A percentile compares a stretch with the other conserved stretches of the same genome.
Evolutionary conservation across 23 tunicate genomes (phyloP).

Genomic region (Trididemnum nubilum): DNA sequence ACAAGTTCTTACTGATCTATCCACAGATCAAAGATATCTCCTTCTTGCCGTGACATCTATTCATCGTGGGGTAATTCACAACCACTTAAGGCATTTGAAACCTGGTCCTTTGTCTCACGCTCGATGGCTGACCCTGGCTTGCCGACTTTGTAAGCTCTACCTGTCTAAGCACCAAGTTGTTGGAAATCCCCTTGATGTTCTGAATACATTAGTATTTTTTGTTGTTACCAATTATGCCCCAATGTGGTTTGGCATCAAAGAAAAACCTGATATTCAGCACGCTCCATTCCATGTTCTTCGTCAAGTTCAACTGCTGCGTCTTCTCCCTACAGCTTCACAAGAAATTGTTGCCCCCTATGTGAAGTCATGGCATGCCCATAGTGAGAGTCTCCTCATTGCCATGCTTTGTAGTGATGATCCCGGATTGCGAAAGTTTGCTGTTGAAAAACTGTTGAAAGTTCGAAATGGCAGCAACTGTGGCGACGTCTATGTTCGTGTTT

Average conservation of each 20-base stretch:
- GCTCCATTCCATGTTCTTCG: conserved; percentile 27
- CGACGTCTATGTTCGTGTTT: not conserved
- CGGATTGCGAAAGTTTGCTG: conserved; percentile 7
- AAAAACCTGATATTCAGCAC: conserved; percentile 19
- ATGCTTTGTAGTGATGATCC: conserved; percentile 22
- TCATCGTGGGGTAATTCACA: not conserved
- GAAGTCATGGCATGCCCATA: conserved; percentile 27
- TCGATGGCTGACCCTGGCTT: conserved; percentile 8
- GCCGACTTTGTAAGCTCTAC: conserved; percentile 1
- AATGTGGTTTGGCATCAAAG: conserved; percentile 19
- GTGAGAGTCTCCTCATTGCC: conserved; percentile 16
- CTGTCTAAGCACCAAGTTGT: not conserved
- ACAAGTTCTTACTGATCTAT: conserved; percentile 8
- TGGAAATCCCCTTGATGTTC: not conserved
- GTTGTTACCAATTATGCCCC: conserved; percentile 21
- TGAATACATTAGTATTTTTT: conserved; percentile 2
- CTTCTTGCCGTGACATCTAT: conserved; percentile 19
- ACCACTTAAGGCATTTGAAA: conserved; percentile 13
- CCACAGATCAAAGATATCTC: conserved; percentile 26
- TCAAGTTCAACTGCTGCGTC: conserved; percentile 5
- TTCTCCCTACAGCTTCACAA: conserved; percentile 9
- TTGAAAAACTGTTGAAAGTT: conserved; percentile 2
- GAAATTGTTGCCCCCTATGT: conserved; percentile 17
- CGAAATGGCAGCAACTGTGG: conserved; percentile 23
- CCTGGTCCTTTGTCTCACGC: conserved; percentile 9